A percentile compares a stretch with the other conserved stretches of the same genome.
These are phyloP conservation scores for Fistularia tabacaria DNA, from an alignment of 2,797 vertebrate species.

Conservation along the genomic window DNA sequence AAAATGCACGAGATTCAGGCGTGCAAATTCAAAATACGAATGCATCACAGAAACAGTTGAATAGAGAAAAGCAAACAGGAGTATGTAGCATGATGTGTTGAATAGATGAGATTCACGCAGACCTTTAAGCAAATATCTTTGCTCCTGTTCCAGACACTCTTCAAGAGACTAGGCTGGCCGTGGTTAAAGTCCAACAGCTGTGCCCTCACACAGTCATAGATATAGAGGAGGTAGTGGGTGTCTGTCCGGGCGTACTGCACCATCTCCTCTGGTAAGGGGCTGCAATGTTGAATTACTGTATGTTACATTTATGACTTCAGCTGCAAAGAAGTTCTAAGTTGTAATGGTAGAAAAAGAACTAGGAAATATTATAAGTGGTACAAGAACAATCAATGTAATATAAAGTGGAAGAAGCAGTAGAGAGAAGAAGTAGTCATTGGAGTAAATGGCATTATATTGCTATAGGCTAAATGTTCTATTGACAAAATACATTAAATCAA, in stretches of 20 bases:
- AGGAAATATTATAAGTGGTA: too few species aligned
- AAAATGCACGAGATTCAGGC: constrained; percentile 4
- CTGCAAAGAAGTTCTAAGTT: background rate
- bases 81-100: constrained; percentile 1
- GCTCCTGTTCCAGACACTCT: constrained; percentile 90
- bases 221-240: constrained; percentile 94
- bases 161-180: constrained; percentile 77
- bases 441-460: too few species aligned
- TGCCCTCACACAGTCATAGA: constrained; percentile 84
- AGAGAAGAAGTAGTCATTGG: too few species aligned
- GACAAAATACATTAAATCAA: too few species aligned
- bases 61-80: background rate
- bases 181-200: constrained; percentile 82
- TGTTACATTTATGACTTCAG: background rate
- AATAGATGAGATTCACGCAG: constrained; percentile 16
- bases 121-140: constrained; percentile 91
- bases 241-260: constrained; percentile 86
- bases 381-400: too few species aligned
- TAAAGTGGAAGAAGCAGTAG: too few species aligned
- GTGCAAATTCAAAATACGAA: constrained; percentile 4
- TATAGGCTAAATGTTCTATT: too few species aligned
- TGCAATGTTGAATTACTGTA: constrained; percentile 39
- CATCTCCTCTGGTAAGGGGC: constrained; percentile 95
- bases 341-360: too few species aligned
- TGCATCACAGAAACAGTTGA: background rate